These are phyloP conservation scores for Eumacrocentrus americanus DNA, from an alignment of 2,888 invertebrate genomes.

Conservation along the genomic window DNA sequence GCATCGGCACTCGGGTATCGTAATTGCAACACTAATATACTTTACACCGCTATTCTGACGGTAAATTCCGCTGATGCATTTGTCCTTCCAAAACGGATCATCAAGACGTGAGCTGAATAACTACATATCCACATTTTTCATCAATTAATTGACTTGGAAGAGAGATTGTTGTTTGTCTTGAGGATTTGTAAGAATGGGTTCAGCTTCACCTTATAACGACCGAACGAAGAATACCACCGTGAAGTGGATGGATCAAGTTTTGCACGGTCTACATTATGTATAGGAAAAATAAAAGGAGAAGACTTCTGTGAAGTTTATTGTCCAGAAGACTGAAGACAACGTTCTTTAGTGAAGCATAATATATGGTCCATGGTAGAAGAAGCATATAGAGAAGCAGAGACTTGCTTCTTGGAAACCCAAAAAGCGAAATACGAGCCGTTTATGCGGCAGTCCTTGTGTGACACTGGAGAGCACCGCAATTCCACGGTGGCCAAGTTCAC, in stretches of 20 bases:
- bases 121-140: too few relatives aligned
- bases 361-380: constrained; percentile 28
- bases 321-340: constrained; percentile 38
- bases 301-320: constrained; percentile 29
- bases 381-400: constrained; percentile 13
- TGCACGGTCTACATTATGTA: neutral
- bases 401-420: constrained; percentile 51
- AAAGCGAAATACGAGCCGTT: constrained; percentile 54
- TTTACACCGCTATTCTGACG: too few relatives aligned
- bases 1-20: too few relatives aligned
- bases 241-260: neutral
- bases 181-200: neutral
- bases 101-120: too few relatives aligned
- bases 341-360: constrained; percentile 27
- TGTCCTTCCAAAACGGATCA: too few relatives aligned
- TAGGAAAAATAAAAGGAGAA: neutral
- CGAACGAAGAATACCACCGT: neutral
- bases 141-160: too few relatives aligned
- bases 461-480: constrained; percentile 53
- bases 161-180: neutral
- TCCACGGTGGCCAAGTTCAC: constrained; percentile 29
- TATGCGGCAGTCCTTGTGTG: constrained; percentile 47
- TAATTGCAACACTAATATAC: too few relatives aligned
- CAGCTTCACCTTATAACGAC: neutral
- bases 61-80: too few relatives aligned